Evolutionary conservation across 1,140 invertebrate genomes (phyloP).

Genomic region (Physella acuta): DNA sequence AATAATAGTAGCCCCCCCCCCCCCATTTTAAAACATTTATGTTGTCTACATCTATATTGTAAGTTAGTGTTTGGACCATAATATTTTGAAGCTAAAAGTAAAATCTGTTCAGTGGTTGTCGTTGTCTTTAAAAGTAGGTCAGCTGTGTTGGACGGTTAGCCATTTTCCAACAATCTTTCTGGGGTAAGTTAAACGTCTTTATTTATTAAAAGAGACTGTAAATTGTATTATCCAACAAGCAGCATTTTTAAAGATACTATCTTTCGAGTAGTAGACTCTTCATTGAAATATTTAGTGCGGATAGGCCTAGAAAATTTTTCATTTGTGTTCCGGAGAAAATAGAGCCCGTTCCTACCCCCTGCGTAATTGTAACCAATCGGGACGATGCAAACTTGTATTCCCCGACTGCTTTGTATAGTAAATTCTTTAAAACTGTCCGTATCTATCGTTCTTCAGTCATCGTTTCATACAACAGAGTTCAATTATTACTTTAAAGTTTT

Average conservation of each 20-base stretch:
- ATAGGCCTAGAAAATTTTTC: neutral
- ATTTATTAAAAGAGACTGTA: neutral
- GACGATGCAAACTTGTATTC: neutral
- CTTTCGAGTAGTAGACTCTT: neutral
- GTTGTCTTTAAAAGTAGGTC: neutral
- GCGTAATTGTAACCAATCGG: neutral
- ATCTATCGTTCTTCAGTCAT: neutral
- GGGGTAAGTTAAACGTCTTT: neutral
- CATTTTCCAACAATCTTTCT: neutral
- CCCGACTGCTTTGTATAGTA: neutral
- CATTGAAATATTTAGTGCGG: neutral
- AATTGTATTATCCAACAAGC: neutral
- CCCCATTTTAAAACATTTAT: no score
- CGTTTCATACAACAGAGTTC: neutral
- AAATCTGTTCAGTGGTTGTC: no score
- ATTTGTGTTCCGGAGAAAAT: constrained; percentile 10
- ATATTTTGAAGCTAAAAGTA: no score
- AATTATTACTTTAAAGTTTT: neutral
- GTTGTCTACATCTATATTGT: no score
- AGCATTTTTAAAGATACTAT: neutral
- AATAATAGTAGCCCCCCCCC: no score
- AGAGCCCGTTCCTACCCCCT: constrained; percentile 2
- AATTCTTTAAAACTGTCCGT: neutral
- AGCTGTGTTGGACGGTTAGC: neutral
- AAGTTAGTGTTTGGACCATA: no score